phyloP scores from a whole-genome alignment of 2,113 vertebrate species.

The Hypanus sabinus region DNA sequence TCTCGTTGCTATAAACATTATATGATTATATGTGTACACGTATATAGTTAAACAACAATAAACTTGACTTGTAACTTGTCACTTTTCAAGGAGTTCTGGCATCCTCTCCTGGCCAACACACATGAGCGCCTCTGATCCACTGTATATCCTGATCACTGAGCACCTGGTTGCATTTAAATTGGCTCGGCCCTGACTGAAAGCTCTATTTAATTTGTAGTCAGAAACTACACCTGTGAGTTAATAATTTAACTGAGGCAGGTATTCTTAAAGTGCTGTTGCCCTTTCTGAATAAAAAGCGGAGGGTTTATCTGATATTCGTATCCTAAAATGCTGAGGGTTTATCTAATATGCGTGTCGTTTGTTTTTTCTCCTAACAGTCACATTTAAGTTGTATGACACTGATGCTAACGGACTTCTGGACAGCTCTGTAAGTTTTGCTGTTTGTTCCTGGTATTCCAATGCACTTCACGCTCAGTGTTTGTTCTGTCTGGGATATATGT shows the following conservation, averaged over 20 bases:
- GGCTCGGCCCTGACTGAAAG: neutral
- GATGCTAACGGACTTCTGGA: constrained; percentile 82
- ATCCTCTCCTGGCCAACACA: no score
- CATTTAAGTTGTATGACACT: constrained; percentile 85
- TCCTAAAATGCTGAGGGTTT: neutral
- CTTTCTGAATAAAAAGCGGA: neutral
- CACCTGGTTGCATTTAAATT: no score
- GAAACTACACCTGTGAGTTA: neutral
- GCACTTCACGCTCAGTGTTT: no score
- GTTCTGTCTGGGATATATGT: neutral
- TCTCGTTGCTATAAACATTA: no score
- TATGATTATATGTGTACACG: no score
- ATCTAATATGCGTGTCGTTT: neutral
- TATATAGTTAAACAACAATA: no score
- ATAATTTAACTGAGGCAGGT: neutral
- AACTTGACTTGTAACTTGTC: no score
- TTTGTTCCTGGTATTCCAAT: neutral
- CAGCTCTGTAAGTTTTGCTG: constrained; percentile 66
- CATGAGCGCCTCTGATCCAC: no score
- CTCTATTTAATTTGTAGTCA: neutral
- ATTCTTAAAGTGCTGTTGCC: neutral
- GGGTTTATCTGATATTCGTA: neutral
- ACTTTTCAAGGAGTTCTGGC: no score
- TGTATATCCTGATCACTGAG: no score
- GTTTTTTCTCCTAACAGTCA: constrained; percentile 54